phyloP scores from a whole-genome alignment of 2,888 invertebrate genomes.

The Synergus laeviventris region DNA sequence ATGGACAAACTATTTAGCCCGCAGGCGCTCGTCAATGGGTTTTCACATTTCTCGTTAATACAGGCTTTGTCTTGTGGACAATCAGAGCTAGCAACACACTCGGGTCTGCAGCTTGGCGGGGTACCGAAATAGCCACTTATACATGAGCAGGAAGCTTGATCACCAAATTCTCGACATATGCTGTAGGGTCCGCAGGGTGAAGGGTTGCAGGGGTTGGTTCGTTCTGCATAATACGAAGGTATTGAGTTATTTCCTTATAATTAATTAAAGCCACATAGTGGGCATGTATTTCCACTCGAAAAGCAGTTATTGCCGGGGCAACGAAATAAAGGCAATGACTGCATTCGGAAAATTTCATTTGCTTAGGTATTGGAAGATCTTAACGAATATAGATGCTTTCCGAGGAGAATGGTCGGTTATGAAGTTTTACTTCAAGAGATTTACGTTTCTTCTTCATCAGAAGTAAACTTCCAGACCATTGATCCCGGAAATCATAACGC shows the following conservation, averaged over 20 bases:
- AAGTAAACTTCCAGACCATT: background rate
- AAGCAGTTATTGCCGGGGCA: too few relatives aligned
- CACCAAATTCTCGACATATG: conserved; percentile 75
- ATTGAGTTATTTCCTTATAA: background rate
- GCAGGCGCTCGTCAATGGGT: conserved; percentile 79
- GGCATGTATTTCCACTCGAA: background rate
- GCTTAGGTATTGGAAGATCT: background rate
- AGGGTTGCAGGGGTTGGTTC: conserved; percentile 73
- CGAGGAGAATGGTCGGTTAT: too few relatives aligned
- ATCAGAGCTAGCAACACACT: conserved; percentile 78
- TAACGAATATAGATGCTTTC: background rate
- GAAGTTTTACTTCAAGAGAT: background rate
- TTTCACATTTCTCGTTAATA: conserved; percentile 77
- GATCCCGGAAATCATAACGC: background rate
- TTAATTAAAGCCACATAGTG: background rate
- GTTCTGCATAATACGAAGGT: conserved; percentile 39
- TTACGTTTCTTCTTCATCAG: background rate
- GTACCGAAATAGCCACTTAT: conserved; percentile 76
- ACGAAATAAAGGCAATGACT: background rate
- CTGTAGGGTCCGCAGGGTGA: conserved; percentile 78
- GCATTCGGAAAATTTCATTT: background rate
- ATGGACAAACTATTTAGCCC: conserved; percentile 78
- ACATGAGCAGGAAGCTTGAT: conserved; percentile 78
- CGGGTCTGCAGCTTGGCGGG: conserved; percentile 78
- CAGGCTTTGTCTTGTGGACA: conserved; percentile 79